Base-by-base conservation (phyloP, 2,113 vertebrate genomes). In the Halcyon senegalensis region DNA sequence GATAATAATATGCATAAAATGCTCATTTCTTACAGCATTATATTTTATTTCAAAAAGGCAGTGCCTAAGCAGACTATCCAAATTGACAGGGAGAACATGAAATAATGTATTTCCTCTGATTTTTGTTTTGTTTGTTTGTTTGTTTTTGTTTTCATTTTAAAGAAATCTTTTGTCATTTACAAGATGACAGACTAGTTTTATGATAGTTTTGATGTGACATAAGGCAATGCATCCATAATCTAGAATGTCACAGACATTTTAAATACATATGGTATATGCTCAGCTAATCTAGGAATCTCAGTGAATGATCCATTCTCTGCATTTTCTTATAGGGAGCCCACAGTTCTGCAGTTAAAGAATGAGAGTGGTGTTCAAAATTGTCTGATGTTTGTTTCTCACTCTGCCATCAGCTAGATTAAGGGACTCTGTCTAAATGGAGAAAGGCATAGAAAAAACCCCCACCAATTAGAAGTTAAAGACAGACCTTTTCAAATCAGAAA, bases 1-100 rank as follows among this genome's bases (percentile, higher is more conserved):
- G 93, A 98, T 97, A 97, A 97, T 96, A 97, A 97, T 98, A 96
- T 98, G 96, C 96, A 98, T 98, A 97, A 98, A 98, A 97, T 96
- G 88, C 69, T 98, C 80, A 97, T 96, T 98, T 97, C 88, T 97
- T 96, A 48, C 55, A 93, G 82, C 80, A 91, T 97, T 97, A 93
- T 97, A 96, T 97, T 96, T 97, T 97, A 95, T 97, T 97, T 97
- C 95, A 27, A 87, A 88, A 87, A 90, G 31, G 43, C 64, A 91
- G 41, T 81, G 50, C 64, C 91, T 94, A 93, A 84, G 43, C 27
- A 91, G 62, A 89, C 95, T 97, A 96, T 96, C 91, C 80, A 96
- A 97, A 97, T 94, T 97, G 91, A 97, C 96, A 98, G 69, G 66
- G 46, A 96, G 81, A 97, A 91, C 96, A 80, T 90, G 84, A 94